Conservation (phyloP, 2,113 vertebrate genomes). For the Myiagra hebetior region DNA sequence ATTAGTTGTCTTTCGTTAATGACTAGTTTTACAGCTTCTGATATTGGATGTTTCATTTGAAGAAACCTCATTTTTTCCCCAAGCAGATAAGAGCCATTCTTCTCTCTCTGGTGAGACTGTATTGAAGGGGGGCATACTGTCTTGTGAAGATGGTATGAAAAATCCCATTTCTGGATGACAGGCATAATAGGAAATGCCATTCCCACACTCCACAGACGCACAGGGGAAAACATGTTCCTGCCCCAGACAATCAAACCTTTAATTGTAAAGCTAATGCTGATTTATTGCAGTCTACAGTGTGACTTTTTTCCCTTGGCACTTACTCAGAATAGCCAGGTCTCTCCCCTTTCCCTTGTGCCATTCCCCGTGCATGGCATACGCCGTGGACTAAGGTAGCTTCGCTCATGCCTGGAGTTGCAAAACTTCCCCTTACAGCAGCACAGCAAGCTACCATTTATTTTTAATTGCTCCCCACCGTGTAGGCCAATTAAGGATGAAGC, state of each 20-base stretch:
- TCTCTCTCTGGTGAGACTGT: neutral
- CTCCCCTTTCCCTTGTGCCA: neutral
- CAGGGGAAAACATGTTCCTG: neutral
- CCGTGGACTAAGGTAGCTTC: neutral
- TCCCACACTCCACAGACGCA: neutral
- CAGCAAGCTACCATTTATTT: conserved; percentile 73
- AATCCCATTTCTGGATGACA: neutral
- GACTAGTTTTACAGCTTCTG: neutral
- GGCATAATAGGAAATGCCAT: neutral
- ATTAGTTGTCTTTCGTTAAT: neutral
- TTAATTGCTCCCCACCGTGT: conserved; percentile 71
- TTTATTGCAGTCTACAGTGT: neutral
- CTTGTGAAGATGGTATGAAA: neutral
- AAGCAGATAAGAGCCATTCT: neutral
- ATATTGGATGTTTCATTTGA: neutral
- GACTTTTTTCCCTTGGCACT: neutral
- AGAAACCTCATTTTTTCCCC: neutral
- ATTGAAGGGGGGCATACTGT: neutral
- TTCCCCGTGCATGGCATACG: neutral
- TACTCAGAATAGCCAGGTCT: neutral
- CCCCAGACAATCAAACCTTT: neutral
- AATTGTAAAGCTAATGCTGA: neutral
- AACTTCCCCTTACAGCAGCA: conserved; percentile 53
- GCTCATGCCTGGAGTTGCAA: neutral
- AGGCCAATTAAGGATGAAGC: conserved; percentile 76